Evolutionary conservation across 2,888 invertebrate species (phyloP).

Genomic region (Eudasyphora cyanicolor): DNA sequence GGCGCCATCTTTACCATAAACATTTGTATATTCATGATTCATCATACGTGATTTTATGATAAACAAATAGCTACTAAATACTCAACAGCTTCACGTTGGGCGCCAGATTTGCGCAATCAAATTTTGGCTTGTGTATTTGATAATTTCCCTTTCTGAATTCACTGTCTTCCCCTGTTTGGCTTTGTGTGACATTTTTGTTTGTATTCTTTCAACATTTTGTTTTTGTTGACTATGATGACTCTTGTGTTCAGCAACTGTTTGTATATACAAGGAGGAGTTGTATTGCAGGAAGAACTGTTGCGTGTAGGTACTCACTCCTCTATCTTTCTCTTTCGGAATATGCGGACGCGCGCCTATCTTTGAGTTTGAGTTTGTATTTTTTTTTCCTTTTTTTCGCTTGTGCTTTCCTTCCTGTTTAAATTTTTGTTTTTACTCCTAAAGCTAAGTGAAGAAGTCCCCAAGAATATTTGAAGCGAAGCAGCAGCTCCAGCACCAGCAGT

Average conservation of each 20-base stretch:
- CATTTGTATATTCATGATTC: too few relatives aligned
- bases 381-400: constrained; percentile 1
- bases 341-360: not conserved
- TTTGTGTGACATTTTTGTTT: not conserved
- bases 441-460: not conserved
- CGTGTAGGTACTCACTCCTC: too few relatives aligned
- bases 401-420: constrained; percentile 35
- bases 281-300: too few relatives aligned
- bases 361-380: not conserved
- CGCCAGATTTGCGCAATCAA: too few relatives aligned
- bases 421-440: constrained; percentile 3
- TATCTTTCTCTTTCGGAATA: too few relatives aligned
- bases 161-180: too few relatives aligned
- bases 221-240: constrained; percentile 17
- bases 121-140: too few relatives aligned
- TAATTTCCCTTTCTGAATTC: too few relatives aligned
- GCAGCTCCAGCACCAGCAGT: not conserved
- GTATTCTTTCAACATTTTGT: constrained; percentile 29
- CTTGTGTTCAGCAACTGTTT: constrained; percentile 8
- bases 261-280: not conserved
- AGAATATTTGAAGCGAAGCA: not conserved
- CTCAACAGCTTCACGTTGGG: too few relatives aligned
- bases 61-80: too few relatives aligned
- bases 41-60: too few relatives aligned
- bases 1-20: too few relatives aligned